Conservation (phyloP, 2,797 vertebrate species). For the Anolis apletophallus region DNA sequence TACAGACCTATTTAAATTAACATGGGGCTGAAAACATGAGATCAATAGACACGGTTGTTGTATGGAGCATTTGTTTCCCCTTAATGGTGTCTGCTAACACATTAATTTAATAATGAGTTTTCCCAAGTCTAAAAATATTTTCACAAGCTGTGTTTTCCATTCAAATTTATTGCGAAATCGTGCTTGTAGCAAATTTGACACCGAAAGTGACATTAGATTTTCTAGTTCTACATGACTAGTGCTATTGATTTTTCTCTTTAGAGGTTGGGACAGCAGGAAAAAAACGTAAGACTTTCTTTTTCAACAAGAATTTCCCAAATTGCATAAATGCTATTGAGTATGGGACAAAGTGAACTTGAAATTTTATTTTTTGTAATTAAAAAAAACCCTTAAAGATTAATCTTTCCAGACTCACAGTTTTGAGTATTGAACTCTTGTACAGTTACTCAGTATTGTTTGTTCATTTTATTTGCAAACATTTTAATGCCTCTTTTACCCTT, state of each 20-base stretch:
- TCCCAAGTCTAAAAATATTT: neutral
- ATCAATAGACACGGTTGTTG: neutral
- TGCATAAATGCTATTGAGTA: neutral
- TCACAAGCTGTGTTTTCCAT: neutral
- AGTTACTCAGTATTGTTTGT: too few species aligned
- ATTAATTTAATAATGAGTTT: constrained; percentile 12
- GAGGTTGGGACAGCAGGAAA: neutral
- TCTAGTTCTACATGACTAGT: neutral
- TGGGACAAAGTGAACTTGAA: too few species aligned
- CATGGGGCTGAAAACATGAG: neutral
- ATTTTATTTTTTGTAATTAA: too few species aligned
- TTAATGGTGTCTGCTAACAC: neutral
- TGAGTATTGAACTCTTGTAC: too few species aligned
- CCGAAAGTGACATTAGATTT: neutral
- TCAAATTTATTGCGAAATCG: neutral
- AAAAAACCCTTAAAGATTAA: too few species aligned
- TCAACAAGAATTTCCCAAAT: neutral
- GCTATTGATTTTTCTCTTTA: neutral
- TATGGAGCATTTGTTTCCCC: too few species aligned
- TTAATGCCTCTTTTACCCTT: too few species aligned
- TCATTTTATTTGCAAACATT: too few species aligned
- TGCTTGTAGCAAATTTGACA: neutral
- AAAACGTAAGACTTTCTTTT: neutral
- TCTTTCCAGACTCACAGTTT: too few species aligned
- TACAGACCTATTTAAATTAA: constrained; percentile 58